Evolutionary conservation across 2,797 vertebrate genomes (phyloP), one percentile per base, ranked within the genome.

Genomic region (Pelochelys cantorii): DNA sequence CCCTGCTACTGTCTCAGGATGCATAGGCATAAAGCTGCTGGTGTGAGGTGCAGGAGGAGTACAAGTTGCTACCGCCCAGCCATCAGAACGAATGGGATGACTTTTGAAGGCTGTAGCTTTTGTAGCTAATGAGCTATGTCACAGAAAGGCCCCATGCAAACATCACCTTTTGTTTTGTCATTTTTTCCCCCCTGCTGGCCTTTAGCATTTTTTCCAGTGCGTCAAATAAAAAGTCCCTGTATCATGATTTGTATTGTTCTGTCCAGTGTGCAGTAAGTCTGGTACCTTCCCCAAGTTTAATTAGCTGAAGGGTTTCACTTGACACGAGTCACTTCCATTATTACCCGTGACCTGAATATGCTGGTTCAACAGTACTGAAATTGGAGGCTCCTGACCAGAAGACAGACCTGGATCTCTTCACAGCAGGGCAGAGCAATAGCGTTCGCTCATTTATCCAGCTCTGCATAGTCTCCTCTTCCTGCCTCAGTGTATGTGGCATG

Each of bases 281-380:
- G 2, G 0, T 5, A 29, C 20, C 48, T 20, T 81, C 17, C 12
- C 34, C 11, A 8, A 1, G 0, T 55, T 89, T 6, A 14, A 25
- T 71, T n/a, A 48, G 18, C 71, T 22, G 0, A 23, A n/a, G 4
- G 2, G 11, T 7, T 87, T 87, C 11, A 92, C 42, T 6, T 78
- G 1, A 53, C 8, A 5, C 15, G 25, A 25, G 87, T 62, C 1
- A 23, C 3, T 84, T 91, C 11, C 17, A n/a, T 59, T 37, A n/a
- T 59, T 37, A 89, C 12, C 15, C 54, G 60, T 71, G 81, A 85
- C 60, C 62, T 84, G 60, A 92, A 59, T 57, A 5, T 74, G 53
- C 3, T 23, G 54, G 9, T 25, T 37, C 34, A 20, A 71, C 68
- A 71, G 34, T 37, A 55, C 34, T 83, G 54, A 3, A 22, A 55